Evolutionary conservation across 2,888 invertebrate genomes (phyloP).

Genomic region (Selenia dentaria): DNA sequence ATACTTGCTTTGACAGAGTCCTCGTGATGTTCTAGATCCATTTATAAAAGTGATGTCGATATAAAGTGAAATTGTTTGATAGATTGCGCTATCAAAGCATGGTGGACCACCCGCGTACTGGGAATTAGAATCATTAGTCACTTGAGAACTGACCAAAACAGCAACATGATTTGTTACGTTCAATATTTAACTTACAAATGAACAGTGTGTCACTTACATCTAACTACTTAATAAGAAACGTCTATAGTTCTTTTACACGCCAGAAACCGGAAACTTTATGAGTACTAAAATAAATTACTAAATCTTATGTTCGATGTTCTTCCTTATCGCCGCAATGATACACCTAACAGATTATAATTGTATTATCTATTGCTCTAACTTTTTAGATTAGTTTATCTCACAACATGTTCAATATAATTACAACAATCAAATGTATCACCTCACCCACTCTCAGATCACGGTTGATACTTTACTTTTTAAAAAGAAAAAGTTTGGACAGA

Average conservation of each 20-base stretch:
- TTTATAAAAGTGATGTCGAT: constrained; percentile 13
- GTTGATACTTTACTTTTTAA: constrained; percentile 15
- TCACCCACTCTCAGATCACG: neutral
- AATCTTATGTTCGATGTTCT: too few species aligned
- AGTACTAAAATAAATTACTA: too few species aligned
- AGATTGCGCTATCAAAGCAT: constrained; percentile 52
- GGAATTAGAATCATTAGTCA: constrained; percentile 62
- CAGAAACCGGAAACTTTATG: too few species aligned
- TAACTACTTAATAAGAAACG: too few species aligned
- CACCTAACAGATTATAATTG: too few species aligned
- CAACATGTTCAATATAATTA: constrained; percentile 20
- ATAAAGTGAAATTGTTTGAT: constrained; percentile 70
- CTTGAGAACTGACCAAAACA: constrained; percentile 33
- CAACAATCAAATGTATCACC: constrained; percentile 19
- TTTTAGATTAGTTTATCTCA: too few species aligned
- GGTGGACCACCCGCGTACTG: constrained; percentile 63
- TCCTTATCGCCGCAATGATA: too few species aligned
- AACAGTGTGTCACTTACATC: too few species aligned
- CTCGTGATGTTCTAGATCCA: constrained; percentile 5
- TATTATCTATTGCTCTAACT: too few species aligned
- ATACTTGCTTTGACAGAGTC: neutral
- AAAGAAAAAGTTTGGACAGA: constrained; percentile 19
- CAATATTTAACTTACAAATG: too few species aligned
- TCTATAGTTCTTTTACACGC: too few species aligned
- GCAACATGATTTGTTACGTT: neutral